Base-by-base conservation (phyloP, 2,888 invertebrate genomes). In the Lycia hirtaria region DNA sequence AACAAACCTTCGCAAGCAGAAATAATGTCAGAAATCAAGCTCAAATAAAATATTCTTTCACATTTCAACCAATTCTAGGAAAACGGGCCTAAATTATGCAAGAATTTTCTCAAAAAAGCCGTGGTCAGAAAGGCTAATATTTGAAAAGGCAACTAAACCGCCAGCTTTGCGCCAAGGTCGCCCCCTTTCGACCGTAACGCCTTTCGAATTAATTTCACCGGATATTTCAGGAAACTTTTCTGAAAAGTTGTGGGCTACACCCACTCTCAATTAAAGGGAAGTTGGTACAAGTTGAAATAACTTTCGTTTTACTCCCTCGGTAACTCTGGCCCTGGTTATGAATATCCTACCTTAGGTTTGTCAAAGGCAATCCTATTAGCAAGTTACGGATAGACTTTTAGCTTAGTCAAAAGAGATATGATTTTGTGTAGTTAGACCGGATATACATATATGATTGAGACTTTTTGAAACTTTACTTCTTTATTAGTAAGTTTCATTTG, bases 341-440 rank as follows among this genome's bases (percentile, higher is more conserved):
- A 63, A 65, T 63, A 64, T 62, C 62, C 53, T 24, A 24, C 19
- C 28, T 20, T 37, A 50, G 51, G 35, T 35, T 61, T 56, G 51
- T 67, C 63, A 65, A 65, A 64, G 67, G 63, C 56, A 63, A 65
- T 64, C 59, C 61, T 61, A 56, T 63, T 67, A 63, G 10, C 53
- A 53, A 61, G 59, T 60, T 41, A 26, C 61, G 37, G 38, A 33
- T 56, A 38, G 50, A 35, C 30, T 59, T 44, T 50, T 48, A 60
- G 48, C 44, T 52, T 20, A 26, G n/a, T 51, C 10, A 22, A 30
- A 47, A 20, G 14, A 41, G 41, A 41, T 38, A 32, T 12, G 15
- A 5, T 24, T 37, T 47, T 41, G 26, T 17, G 5, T 10, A 40
- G 40, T 22, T 32, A 14, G 14, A 22, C 28, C 20, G n/a, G n/a